Evolutionary conservation across 2,888 invertebrate species (phyloP).

Genomic region (Aphodius sticticus): DNA sequence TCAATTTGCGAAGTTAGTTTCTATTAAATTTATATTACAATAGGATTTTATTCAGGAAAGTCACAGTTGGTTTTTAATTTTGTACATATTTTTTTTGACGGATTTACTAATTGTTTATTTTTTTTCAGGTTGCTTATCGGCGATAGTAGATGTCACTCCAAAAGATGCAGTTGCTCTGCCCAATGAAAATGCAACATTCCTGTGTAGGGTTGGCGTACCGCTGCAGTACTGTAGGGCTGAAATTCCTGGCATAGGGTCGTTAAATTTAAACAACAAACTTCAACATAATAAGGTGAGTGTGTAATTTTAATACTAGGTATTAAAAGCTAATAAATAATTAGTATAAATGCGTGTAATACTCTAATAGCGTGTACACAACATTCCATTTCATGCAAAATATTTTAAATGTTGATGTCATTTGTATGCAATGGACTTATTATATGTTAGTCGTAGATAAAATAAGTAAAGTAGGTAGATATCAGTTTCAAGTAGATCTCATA

Average conservation of each 20-base stretch:
- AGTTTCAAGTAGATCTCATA: neutral
- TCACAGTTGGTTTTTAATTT: neutral
- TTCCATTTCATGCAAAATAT: no score
- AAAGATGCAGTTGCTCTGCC: slow-evolving; percentile 64
- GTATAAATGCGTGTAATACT: no score
- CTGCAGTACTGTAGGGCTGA: slow-evolving; percentile 69
- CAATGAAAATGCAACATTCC: slow-evolving; percentile 65
- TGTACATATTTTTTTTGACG: no score
- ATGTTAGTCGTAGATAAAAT: neutral
- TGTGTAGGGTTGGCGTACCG: slow-evolving; percentile 67
- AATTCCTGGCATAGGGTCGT: slow-evolving; percentile 60
- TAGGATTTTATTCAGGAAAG: neutral
- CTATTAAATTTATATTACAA: neutral
- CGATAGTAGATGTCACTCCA: slow-evolving; percentile 63
- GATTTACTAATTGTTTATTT: no score
- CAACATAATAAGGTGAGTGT: slow-evolving; percentile 48
- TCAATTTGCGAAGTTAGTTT: neutral
- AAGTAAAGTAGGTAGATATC: neutral
- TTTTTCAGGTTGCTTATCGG: slow-evolving; percentile 26
- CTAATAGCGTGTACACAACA: no score
- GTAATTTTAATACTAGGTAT: slow-evolving; percentile 52
- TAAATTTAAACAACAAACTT: slow-evolving; percentile 61
- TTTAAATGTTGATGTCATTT: no score
- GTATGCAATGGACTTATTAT: no score
- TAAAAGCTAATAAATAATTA: neutral